Base-by-base conservation (phyloP, 2,113 vertebrate genomes). In the Hemiprocne comata region DNA sequence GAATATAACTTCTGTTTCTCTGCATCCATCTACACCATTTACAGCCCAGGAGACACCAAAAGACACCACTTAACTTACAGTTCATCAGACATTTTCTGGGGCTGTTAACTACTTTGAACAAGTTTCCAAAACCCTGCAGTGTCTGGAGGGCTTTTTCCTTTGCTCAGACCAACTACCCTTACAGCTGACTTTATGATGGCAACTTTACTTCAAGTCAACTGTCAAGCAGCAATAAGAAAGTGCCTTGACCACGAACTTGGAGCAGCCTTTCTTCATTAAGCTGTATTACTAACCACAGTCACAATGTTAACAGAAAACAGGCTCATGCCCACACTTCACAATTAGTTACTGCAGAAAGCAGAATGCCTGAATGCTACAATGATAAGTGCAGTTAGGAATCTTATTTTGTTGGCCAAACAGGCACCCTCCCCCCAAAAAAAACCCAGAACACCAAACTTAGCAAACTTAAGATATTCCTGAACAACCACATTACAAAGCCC, bases 221-320 rank as follows among this genome's bases (percentile, higher is more conserved):
- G 26, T 25, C 67, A 54, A 77, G 60, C 26, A 74, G 60, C 26
- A 74, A 31, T 23, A 65, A 57, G 25, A 25, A 78, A 88, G 46
- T 1, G 4, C 40, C 40, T 16, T 28, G n/a, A 76, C 21, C 50
- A 60, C 61, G 75, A 83, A 38, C 29, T 15, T 57, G 34, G 54
- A 57, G 42, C 23, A 61, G 78, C 48, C 17, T 48, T 61, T 69
- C 71, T 48, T 40, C 50, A n/a, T 53, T 57, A 70, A 72, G 54
- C 26, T 29, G 33, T 0, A 0, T 61, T 57, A 51, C 50, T 28
- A 69, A 53, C 1, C 1, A 11, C 1, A 0, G 20, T 44, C 44
- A 13, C 54, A 13, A 15, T 0, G 0, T 17, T 65, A 88, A 76
- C 50, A 44, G 20, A 40, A 77, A 80, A 44, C 2, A 17, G 42